Evolutionary conservation across 2,797 vertebrate species (phyloP).

Genomic region (Myotis pilosus): DNA sequence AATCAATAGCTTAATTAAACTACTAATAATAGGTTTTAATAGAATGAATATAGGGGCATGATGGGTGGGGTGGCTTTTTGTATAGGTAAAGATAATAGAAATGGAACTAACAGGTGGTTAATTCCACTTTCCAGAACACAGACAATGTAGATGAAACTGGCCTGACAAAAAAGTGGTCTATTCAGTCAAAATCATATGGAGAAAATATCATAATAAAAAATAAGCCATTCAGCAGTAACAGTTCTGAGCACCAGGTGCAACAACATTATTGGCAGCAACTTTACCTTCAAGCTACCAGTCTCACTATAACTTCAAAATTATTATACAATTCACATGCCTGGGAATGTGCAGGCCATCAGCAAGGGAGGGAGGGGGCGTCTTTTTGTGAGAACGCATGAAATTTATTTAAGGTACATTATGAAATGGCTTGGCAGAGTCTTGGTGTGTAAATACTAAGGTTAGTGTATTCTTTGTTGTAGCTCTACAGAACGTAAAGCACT

Average conservation of each 20-base stretch:
- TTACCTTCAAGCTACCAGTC: background rate
- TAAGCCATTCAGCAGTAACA: background rate
- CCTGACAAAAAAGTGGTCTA: background rate
- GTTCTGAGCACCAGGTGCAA: background rate
- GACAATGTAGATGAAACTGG: background rate
- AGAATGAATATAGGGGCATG: background rate
- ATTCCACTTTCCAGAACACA: background rate
- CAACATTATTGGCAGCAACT: background rate
- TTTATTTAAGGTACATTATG: conserved; percentile 62
- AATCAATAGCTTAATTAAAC: conserved; percentile 3
- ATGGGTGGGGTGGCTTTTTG: background rate
- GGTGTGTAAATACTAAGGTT: conserved; percentile 70
- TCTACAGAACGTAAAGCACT: conserved; percentile 68
- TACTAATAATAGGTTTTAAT: background rate
- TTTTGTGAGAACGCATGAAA: conserved; percentile 59
- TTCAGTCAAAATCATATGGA: background rate
- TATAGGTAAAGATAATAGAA: background rate
- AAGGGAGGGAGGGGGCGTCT: background rate
- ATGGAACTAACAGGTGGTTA: background rate
- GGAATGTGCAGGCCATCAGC: background rate
- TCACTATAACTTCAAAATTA: conserved; percentile 25
- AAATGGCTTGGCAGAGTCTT: conserved; percentile 59
- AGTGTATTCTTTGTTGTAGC: conserved; percentile 66
- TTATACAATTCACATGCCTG: background rate
- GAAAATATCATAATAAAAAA: conserved; percentile 41